These are phyloP conservation scores for Cladopsammia gracilis DNA, from an alignment of 64 coral and sea anemone species.

Conservation along the genomic window DNA sequence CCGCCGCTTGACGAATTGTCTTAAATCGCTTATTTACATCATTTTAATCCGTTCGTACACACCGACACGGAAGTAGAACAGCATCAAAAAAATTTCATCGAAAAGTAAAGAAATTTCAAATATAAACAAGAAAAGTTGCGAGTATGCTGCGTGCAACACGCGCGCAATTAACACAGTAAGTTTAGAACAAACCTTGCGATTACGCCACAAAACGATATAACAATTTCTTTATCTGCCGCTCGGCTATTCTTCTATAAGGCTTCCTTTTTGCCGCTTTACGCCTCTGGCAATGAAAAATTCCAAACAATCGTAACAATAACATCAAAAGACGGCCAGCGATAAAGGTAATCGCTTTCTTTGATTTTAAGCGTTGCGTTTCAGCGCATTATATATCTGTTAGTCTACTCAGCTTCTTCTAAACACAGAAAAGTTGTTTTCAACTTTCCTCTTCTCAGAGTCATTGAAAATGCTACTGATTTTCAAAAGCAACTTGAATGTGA, in stretches of 20 bases:
- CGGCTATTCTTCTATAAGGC: not conserved
- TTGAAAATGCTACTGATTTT: not conserved
- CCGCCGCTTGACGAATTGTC: slow-evolving; percentile 6
- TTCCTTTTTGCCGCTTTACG: slow-evolving; percentile 12
- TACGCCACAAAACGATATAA: slow-evolving; percentile 6
- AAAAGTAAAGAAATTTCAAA: not conserved
- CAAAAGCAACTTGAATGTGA: too few species aligned
- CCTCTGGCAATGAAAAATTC: not conserved
- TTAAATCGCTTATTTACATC: slow-evolving; percentile 32
- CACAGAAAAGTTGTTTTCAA: not conserved
- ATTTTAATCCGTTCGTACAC: not conserved
- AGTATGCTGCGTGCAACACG: not conserved
- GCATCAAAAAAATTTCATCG: not conserved
- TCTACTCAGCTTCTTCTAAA: not conserved
- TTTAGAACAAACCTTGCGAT: slow-evolving; percentile 18
- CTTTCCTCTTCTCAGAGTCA: not conserved
- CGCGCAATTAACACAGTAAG: not conserved
- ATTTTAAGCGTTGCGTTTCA: not conserved
- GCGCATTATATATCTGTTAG: not conserved
- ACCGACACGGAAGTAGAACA: slow-evolving; percentile 7
- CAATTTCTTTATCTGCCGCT: slow-evolving; percentile 8
- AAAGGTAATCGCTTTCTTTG: slow-evolving; percentile 10
- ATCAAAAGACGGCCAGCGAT: slow-evolving; percentile 29
- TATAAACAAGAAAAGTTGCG: not conserved
- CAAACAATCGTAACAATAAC: slow-evolving; percentile 24